A percentile compares a stretch with the other conserved stretches of the same genome.
phyloP scores from a whole-genome alignment of 2,888 invertebrate species.

The Pseudeuparius sepicola region DNA sequence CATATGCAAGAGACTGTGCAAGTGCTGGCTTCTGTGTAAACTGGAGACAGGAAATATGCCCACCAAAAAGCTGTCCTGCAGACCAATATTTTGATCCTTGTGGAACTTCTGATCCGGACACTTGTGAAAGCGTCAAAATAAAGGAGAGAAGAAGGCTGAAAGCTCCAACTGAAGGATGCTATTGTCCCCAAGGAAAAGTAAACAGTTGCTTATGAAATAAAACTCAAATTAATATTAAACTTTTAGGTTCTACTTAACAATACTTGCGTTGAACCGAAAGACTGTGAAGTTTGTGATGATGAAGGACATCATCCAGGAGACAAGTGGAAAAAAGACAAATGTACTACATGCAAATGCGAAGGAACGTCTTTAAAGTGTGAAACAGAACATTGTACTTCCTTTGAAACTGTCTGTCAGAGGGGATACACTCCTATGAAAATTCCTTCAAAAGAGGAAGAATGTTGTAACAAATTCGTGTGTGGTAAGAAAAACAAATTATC shows the following conservation, averaged over 20 bases:
- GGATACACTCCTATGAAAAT: conserved; percentile 47
- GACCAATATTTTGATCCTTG: conserved; percentile 46
- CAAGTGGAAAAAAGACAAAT: conserved; percentile 58
- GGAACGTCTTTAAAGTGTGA: conserved; percentile 53
- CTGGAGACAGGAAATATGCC: conserved; percentile 61
- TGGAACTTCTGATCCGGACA: conserved; percentile 52
- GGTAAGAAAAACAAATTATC: conserved; percentile 37
- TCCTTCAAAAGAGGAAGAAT: conserved; percentile 46
- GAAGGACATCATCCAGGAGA: conserved; percentile 60
- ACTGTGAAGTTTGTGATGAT: conserved; percentile 66
- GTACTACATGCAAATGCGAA: conserved; percentile 63
- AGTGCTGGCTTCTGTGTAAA: conserved; percentile 60
- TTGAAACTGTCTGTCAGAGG: conserved; percentile 49
- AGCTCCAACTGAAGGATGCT: conserved; percentile 63
- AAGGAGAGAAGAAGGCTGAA: conserved; percentile 37
- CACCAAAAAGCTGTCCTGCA: conserved; percentile 47
- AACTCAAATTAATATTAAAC: conserved; percentile 3
- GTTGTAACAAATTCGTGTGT: conserved; percentile 63
- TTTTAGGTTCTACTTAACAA: conserved; percentile 40
- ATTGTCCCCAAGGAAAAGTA: conserved; percentile 68
- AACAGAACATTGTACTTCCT: conserved; percentile 47
- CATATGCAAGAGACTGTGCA: conserved; percentile 65
- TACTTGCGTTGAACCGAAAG: conserved; percentile 57
- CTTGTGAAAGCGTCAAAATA: conserved; percentile 56
- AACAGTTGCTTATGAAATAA: conserved; percentile 4